Evolutionary conservation across 2,113 vertebrate species (phyloP).

Genomic region (Xyliphius kryptos): DNA sequence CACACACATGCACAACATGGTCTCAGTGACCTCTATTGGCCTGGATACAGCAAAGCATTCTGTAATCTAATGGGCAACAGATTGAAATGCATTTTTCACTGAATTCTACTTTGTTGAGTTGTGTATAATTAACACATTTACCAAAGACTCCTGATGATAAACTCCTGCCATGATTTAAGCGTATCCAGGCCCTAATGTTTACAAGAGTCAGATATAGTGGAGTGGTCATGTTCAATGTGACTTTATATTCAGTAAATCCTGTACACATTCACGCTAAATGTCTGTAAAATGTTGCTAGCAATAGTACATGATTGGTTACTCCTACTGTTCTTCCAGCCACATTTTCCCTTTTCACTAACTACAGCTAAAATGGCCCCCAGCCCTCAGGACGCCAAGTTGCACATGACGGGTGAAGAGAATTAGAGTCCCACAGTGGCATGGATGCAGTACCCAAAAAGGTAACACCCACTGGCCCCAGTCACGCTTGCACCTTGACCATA

Average conservation of each 20-base stretch:
- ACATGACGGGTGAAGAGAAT: conserved; percentile 67
- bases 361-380: conserved; percentile 74
- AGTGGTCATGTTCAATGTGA: no score
- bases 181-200: no score
- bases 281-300: conserved; percentile 56
- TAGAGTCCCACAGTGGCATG: conserved; percentile 71
- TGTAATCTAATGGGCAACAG: no score
- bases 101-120: no score
- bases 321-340: conserved; percentile 73
- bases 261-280: conserved; percentile 51
- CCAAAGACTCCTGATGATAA: no score
- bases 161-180: no score
- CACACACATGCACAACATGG: conserved; percentile 25
- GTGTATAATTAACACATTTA: no score
- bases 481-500: conserved; percentile 43
- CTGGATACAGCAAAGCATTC: no score
- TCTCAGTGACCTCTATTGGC: no score
- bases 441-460: conserved; percentile 67
- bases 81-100: no score
- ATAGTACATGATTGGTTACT: conserved; percentile 68
- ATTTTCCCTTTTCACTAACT: conserved; percentile 76
- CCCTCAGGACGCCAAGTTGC: conserved; percentile 68
- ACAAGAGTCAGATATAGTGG: no score
- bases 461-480: conserved; percentile 52
- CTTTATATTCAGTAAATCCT: no score